Conservation (phyloP, 1,140 invertebrate species). For the Thaumatotibia leucotreta region DNA sequence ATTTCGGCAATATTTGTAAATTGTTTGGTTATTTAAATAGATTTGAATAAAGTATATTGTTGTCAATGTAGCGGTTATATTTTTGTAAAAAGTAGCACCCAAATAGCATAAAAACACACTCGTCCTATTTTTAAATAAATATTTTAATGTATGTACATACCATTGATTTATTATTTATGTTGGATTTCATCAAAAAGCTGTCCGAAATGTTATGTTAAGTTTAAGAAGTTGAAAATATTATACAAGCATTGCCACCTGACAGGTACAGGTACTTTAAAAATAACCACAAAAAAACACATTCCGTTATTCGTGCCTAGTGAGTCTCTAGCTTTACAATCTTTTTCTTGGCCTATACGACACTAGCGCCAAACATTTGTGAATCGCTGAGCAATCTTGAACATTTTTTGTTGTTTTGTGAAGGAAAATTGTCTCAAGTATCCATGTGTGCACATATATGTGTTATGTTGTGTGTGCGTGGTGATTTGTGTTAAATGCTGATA, state of each 20-base stretch:
- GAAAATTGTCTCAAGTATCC: conserved; percentile 18
- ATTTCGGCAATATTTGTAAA: no score
- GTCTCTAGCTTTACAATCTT: conserved; percentile 6
- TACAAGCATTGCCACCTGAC: background rate
- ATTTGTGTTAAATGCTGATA: conserved; percentile 74
- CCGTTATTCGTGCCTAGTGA: background rate
- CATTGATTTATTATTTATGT: no score
- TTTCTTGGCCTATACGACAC: conserved; percentile 10
- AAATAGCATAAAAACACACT: no score
- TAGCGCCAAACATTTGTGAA: conserved; percentile 17
- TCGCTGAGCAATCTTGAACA: conserved; percentile 10
- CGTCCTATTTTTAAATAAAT: no score
- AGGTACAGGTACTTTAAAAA: background rate
- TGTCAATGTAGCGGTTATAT: no score
- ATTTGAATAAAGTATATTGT: no score
- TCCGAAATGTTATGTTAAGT: no score
- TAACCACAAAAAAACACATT: background rate
- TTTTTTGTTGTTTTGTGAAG: conserved; percentile 19
- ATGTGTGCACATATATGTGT: conserved; percentile 69
- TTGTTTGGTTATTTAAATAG: no score
- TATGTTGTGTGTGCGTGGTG: conserved; percentile 76
- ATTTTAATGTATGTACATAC: no score
- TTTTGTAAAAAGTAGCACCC: no score
- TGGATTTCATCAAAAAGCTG: no score
- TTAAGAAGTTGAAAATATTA: no score